Base-by-base conservation (phyloP, 1,140 invertebrate species). In the Neotoxoptera formosana region DNA sequence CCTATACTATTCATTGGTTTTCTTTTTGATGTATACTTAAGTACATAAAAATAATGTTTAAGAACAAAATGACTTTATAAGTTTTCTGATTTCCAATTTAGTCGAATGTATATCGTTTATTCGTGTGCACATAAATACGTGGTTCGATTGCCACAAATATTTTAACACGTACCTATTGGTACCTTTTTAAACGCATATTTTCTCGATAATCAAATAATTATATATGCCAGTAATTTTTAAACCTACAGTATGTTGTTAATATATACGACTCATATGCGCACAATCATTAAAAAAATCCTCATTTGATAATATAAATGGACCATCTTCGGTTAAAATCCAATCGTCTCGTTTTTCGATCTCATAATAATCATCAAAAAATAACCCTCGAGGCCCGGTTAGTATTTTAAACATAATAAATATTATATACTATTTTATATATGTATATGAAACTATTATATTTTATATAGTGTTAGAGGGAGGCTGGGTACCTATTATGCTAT, bases 391-490 rank as follows among this genome's bases (percentile, higher is more conserved):
- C 83, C 17, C 45, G 36, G 83, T 14, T 25, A 45, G 60, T 45
- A 41, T 41, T 84, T 41, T 84, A 21, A 36, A 36, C 36, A 25
- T 84, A 84, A 41, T 41, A 84, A 34, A 84, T 51, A 23, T 34
- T 76, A 76, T 81, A 81, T 81, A 81, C 36, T 34, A 34, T 36
- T 83, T 23, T 83, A 83, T n/a, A 41, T 23, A 21, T 23, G 36
- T 83, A 81, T 81, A 83, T 21, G 21, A 83, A 34, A 21, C 81
- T 83, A 83, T 76, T 83, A 83, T 83, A 83, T 41, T 41, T 83
- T 41, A 41, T 84, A 86, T 86, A 25, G 83, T 86, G 83, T 86
- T 41, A 41, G 83, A 45, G 83, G 36, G 41, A 86, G 83, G 83
- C 83, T 11, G 83, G 36, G 83, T 45, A 41, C 34, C 60, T 76